phyloP scores from a whole-genome alignment of 2,888 invertebrate species.

The Drosophila neotestacea region DNA sequence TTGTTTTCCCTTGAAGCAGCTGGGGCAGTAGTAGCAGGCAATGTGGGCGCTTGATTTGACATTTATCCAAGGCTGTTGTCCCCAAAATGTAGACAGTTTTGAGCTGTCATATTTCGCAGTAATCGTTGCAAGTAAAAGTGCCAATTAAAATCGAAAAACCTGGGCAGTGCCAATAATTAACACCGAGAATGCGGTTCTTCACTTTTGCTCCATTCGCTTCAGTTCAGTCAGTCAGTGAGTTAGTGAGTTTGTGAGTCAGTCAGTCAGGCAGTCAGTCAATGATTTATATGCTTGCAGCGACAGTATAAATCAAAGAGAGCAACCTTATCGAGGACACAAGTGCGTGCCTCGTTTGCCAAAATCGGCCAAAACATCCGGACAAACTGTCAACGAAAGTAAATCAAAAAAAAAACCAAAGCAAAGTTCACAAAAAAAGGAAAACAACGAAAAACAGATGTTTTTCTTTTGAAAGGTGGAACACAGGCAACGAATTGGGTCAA shows the following conservation, averaged over 20 bases:
- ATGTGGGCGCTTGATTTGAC: constrained; percentile 44
- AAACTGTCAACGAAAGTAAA: constrained; percentile 79
- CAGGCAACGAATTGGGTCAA: constrained; percentile 68
- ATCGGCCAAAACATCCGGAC: constrained; percentile 33
- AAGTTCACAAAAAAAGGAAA: neutral
- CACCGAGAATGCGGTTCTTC: constrained; percentile 55
- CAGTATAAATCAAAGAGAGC: constrained; percentile 66
- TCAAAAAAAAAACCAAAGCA: constrained; percentile 16
- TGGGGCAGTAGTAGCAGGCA: too few species aligned
- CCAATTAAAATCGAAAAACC: constrained; percentile 64
- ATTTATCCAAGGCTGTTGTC: constrained; percentile 30
- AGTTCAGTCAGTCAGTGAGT: constrained; percentile 21
- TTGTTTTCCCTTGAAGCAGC: constrained; percentile 32
- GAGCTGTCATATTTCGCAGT: constrained; percentile 71
- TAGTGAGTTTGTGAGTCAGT: constrained; percentile 45
- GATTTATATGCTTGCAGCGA: constrained; percentile 66
- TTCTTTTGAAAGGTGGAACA: constrained; percentile 53
- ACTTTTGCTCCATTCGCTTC: constrained; percentile 5
- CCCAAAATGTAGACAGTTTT: constrained; percentile 9
- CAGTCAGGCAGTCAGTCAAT: constrained; percentile 43
- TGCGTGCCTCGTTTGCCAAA: constrained; percentile 73
- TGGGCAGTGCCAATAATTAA: constrained; percentile 62
- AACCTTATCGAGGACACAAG: constrained; percentile 74
- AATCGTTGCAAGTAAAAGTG: constrained; percentile 69
- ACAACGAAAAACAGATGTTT: constrained; percentile 58